A percentile compares a stretch with the other conserved stretches of the same genome.
phyloP scores from a whole-genome alignment of 2,888 invertebrate genomes.

The Hypsopygia costalis region DNA sequence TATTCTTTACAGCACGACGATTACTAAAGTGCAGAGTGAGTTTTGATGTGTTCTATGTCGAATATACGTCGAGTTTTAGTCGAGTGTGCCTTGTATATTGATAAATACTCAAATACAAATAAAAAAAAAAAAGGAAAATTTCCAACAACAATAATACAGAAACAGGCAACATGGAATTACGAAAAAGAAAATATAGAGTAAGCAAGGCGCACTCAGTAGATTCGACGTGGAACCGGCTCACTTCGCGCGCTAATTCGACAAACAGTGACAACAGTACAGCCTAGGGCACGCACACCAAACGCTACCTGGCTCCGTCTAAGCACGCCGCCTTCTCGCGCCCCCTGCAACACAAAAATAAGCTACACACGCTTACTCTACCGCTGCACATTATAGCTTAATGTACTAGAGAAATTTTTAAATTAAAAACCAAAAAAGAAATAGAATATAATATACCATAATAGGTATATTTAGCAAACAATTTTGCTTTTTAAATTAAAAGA shows the following conservation, averaged over 20 bases:
- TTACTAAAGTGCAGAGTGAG: conserved; percentile 78
- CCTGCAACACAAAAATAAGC: conserved; percentile 79
- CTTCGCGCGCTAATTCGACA: conserved; percentile 71
- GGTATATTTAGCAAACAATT: too few species aligned
- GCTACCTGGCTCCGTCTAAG: conserved; percentile 75
- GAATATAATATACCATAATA: too few species aligned
- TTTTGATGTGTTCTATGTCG: conserved; percentile 53
- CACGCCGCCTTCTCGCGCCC: conserved; percentile 70
- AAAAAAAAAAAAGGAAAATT: conserved; percentile 20
- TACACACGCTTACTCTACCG: conserved; percentile 67
- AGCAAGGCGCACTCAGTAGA: conserved; percentile 33
- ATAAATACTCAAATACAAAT: conserved; percentile 16
- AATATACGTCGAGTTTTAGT: conserved; percentile 40
- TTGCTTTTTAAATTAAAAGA: too few species aligned
- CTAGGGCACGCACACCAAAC: conserved; percentile 81
- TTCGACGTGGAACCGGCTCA: conserved; percentile 69
- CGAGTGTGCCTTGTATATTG: conserved; percentile 39
- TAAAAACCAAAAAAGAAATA: too few species aligned
- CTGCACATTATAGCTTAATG: conserved; percentile 25
- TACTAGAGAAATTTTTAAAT: too few species aligned
- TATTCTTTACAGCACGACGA: conserved; percentile 76
- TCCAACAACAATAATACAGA: conserved; percentile 22
- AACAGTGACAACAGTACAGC: conserved; percentile 79
- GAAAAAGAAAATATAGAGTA: conserved; percentile 20
- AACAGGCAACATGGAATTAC: conserved; percentile 13